Percentiles rank a stretch among this genome's conserved stretches.
Evolutionary conservation across 2,797 vertebrate genomes (phyloP).

Genomic region (Heterohyrax brucei): DNA sequence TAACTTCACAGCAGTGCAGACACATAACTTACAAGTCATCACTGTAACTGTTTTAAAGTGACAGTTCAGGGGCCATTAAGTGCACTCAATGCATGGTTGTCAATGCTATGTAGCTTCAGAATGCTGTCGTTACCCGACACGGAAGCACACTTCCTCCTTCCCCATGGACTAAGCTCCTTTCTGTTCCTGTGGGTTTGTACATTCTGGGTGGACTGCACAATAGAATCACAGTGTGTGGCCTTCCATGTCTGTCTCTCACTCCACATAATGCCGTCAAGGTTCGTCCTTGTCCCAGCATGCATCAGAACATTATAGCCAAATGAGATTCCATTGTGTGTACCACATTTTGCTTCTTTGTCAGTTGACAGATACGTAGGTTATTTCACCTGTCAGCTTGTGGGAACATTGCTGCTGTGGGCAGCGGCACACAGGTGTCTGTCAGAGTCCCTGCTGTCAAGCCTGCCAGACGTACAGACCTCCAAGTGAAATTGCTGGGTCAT

Average conservation of each 20-base stretch:
- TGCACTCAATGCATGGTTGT: rapidly evolving
- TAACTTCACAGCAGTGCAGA: background rate
- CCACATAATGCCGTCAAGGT: rapidly evolving
- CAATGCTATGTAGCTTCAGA: rapidly evolving
- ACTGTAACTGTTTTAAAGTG: too few relatives aligned
- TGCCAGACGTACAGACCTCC: rapidly evolving
- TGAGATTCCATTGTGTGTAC: rapidly evolving
- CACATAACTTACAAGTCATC: background rate
- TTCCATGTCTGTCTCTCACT: rapidly evolving
- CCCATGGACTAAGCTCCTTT: background rate
- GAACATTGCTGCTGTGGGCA: rapidly evolving
- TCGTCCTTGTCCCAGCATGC: rapidly evolving
- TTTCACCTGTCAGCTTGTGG: background rate
- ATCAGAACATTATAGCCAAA: too few relatives aligned
- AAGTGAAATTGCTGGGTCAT: rapidly evolving
- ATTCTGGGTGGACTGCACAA: rapidly evolving
- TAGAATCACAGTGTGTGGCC: rapidly evolving
- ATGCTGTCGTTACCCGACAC: rapidly evolving
- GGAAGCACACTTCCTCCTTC: background rate
- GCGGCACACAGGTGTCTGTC: rapidly evolving
- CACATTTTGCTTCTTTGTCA: rapidly evolving
- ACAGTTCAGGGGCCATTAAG: rapidly evolving
- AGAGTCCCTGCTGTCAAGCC: background rate
- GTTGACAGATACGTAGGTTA: background rate
- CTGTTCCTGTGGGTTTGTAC: rapidly evolving